Evolutionary conservation across 2,888 invertebrate genomes (phyloP).

Genomic region (Blera fallax): DNA sequence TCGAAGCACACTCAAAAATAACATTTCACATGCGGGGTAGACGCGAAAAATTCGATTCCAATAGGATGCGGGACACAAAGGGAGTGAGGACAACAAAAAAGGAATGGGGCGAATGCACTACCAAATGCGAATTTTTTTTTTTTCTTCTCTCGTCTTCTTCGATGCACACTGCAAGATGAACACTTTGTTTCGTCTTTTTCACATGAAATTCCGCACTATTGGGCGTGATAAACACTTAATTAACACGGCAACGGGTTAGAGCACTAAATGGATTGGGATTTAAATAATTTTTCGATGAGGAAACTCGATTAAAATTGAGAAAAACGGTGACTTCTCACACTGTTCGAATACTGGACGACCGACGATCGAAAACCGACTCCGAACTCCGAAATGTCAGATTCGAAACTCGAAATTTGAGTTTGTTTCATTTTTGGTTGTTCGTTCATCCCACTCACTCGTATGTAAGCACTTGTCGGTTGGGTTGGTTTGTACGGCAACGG

Average conservation of each 20-base stretch:
- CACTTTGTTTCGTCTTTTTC: constrained; percentile 57
- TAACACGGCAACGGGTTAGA: constrained; percentile 29
- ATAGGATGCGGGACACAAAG: constrained; percentile 57
- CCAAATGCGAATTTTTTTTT: constrained; percentile 67
- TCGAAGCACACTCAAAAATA: constrained; percentile 25
- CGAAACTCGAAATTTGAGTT: constrained; percentile 50
- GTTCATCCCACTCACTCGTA: constrained; percentile 21
- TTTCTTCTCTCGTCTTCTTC: constrained; percentile 27
- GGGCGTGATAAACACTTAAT: constrained; percentile 9
- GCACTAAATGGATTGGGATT: constrained; percentile 21
- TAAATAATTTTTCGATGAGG: constrained; percentile 4
- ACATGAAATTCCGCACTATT: constrained; percentile 16
- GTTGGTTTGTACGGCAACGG: neutral
- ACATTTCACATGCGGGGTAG: neutral
- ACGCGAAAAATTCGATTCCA: constrained; percentile 14
- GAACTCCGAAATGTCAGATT: constrained; percentile 69
- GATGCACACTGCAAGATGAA: constrained; percentile 30
- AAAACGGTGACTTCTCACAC: constrained; percentile 46
- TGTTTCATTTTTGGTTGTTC: constrained; percentile 39
- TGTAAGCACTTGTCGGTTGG: neutral
- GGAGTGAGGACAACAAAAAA: constrained; percentile 40
- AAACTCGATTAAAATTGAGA: constrained; percentile 47
- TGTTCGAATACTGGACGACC: constrained; percentile 53
- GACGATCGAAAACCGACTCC: constrained; percentile 71
- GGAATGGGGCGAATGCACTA: constrained; percentile 66